These are phyloP conservation scores for Corynorhinus townsendii DNA, from an alignment of 2,113 vertebrate genomes.

Conservation along the genomic window DNA sequence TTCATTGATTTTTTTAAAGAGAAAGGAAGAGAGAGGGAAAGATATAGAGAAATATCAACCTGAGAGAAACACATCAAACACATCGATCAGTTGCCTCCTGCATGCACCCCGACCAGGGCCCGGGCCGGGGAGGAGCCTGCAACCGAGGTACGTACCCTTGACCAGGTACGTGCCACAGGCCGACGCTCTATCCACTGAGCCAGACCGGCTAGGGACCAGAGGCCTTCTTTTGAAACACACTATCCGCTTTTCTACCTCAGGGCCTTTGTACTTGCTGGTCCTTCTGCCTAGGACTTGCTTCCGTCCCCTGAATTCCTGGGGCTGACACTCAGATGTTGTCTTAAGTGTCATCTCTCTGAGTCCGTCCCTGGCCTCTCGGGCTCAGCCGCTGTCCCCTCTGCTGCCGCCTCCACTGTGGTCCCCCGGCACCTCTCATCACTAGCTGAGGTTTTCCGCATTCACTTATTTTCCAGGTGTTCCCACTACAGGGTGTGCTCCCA, in stretches of 20 bases:
- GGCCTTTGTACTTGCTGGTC: not conserved
- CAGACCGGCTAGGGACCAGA: too few species aligned
- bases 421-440: not conserved
- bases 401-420: rapidly evolving
- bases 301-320: not conserved
- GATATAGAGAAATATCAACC: too few species aligned
- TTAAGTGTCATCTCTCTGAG: not conserved
- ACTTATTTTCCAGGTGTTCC: not conserved
- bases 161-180: too few species aligned
- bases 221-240: not conserved
- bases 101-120: too few species aligned
- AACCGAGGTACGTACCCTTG: too few species aligned
- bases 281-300: not conserved
- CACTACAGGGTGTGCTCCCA: rapidly evolving
- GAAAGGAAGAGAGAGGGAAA: too few species aligned
- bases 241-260: not conserved
- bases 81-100: too few species aligned
- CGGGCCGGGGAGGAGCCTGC: too few species aligned
- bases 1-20: too few species aligned
- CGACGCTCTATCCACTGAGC: too few species aligned
- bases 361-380: not conserved
- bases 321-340: not conserved
- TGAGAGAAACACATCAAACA: too few species aligned
- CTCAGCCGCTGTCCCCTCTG: not conserved
- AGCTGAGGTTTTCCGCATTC: not conserved